Evolutionary conservation across 2,113 vertebrate species (phyloP).

Genomic region (Mungos mungo): DNA sequence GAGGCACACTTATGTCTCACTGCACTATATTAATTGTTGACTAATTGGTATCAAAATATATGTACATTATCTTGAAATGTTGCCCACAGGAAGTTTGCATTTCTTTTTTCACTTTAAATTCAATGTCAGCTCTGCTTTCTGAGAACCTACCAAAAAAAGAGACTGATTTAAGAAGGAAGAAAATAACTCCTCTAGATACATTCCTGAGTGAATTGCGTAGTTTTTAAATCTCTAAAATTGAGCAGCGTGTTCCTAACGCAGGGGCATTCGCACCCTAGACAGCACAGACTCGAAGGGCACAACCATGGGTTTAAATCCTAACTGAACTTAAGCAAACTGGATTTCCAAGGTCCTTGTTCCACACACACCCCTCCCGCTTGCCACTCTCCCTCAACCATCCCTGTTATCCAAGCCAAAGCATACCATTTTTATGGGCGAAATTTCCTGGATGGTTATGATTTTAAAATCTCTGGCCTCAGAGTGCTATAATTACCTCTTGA

Average conservation of each 20-base stretch:
- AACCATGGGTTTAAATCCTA: not conserved
- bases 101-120: not conserved
- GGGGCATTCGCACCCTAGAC: not conserved
- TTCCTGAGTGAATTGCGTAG: not conserved
- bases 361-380: not conserved
- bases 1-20: not conserved
- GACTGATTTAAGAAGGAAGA: not conserved
- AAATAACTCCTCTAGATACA: not conserved
- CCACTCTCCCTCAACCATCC: not conserved
- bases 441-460: constrained; percentile 73
- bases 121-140: constrained; percentile 10
- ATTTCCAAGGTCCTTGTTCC: not conserved
- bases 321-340: not conserved
- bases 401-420: constrained; percentile 26
- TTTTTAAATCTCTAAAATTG: not conserved
- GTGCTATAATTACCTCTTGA: constrained; percentile 73
- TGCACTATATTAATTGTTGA: not conserved
- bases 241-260: not conserved
- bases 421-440: constrained; percentile 48
- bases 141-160: not conserved
- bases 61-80: not conserved
- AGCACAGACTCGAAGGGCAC: not conserved
- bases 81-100: not conserved
- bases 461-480: constrained; percentile 61
- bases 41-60: not conserved